Base-by-base conservation (phyloP, 2,888 invertebrate species). In the Sthenelais limicola region DNA sequence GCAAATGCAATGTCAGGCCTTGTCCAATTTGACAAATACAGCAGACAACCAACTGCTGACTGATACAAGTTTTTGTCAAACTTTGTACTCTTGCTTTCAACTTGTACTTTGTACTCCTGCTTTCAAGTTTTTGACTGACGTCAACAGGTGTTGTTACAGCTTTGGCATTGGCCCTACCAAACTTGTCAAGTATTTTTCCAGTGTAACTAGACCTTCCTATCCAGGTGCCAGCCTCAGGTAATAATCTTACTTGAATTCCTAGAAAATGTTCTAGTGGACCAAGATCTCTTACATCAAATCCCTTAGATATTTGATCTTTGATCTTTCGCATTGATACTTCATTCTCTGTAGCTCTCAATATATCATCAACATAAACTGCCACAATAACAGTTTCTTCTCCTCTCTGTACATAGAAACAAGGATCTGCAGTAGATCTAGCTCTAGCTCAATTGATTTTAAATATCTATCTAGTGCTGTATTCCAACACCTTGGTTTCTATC, bases 1-100 rank as follows among this genome's bases (percentile, higher is more conserved):
- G 71, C 54, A 58, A 56, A 69, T n/a, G 76, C 24, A 9, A 77
- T 78, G 38, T 78, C 78, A 51, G 78, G 78, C 35, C 78, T 52
- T 12, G 78, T 78, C 21, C 68, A 74, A 15, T 38, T 51, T 21
- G 76, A 48, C 33, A 73, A 26, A 69, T 78, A 78, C 47, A 78
- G 51, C 35, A 78, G 49, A 47, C 74, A 73, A 24, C 76, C 73
- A 30, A 76, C 66, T 26, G 70, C 70, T 24, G 70, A 70, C 30
- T 70, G 70, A 24, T 43, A 49, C 21, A 49, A 9, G 4, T 21
- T n/a, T 52, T 69, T 7, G 69, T 69, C 52, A 7, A 28, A 28
- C n/a, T n/a, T n/a, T n/a, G n/a, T n/a, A n/a, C n/a, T n/a, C n/a
- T n/a, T n/a, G n/a, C n/a, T n/a, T n/a, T n/a, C n/a, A n/a, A n/a